These are phyloP conservation scores for Leptobrachium leishanense DNA, from an alignment of 2,113 vertebrate species.

Conservation along the genomic window DNA sequence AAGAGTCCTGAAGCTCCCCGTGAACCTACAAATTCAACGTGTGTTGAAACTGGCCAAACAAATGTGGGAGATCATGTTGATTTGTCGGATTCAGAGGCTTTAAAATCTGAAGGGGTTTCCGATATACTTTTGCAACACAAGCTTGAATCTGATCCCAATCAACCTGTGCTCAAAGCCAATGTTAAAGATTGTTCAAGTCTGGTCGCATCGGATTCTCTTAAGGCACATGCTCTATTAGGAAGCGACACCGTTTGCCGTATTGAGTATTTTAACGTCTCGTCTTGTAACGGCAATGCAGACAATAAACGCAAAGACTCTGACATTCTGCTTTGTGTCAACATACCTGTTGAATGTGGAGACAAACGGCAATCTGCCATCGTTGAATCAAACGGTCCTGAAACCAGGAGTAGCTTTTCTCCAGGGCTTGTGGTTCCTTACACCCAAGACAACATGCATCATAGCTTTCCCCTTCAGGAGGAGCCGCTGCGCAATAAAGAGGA, in stretches of 20 bases:
- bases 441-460: neutral
- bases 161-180: neutral
- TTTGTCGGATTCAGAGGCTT: neutral
- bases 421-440: neutral
- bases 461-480: neutral
- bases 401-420: neutral
- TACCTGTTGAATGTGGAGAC: neutral
- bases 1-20: neutral
- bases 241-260: neutral
- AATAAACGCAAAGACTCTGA: neutral
- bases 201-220: neutral
- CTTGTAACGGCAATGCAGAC: neutral
- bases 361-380: neutral
- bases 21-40: neutral
- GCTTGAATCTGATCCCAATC: neutral
- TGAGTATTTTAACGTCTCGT: constrained; percentile 24
- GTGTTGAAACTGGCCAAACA: neutral
- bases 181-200: neutral
- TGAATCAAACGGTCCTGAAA: neutral
- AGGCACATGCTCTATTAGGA: neutral
- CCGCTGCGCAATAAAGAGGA: neutral
- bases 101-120: neutral
- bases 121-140: neutral
- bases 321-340: neutral
- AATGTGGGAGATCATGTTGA: neutral